Conservation (phyloP, 2,888 invertebrate genomes). For the Volucella zonaria region DNA sequence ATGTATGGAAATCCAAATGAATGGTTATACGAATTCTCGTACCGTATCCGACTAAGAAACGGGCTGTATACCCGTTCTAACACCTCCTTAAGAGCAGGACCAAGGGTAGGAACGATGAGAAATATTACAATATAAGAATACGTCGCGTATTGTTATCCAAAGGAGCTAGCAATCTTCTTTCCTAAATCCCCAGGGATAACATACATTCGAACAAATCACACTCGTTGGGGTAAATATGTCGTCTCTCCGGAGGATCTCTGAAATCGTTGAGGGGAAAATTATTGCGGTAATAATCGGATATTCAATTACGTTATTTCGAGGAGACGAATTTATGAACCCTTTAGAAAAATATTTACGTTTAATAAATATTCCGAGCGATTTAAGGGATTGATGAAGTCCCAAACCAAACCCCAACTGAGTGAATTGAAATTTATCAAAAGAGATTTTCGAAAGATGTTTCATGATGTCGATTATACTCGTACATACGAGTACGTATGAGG, state of each 20-base stretch:
- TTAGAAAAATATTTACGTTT: constrained; percentile 20
- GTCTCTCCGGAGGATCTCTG: constrained; percentile 34
- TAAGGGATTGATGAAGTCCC: background rate
- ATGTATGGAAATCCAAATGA: constrained; percentile 66
- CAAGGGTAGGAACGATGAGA: background rate
- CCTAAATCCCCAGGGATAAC: constrained; percentile 49
- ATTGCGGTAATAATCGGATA: constrained; percentile 52
- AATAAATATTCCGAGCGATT: constrained; percentile 1
- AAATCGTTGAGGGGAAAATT: constrained; percentile 42
- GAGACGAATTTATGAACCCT: constrained; percentile 26
- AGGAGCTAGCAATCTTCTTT: constrained; percentile 51
- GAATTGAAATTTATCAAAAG: too few relatives aligned
- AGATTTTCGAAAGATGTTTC: too few relatives aligned
- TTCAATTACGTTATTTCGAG: constrained; percentile 48
- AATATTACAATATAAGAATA: constrained; percentile 22
- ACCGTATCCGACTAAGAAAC: constrained; percentile 22
- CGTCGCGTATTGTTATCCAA: constrained; percentile 48
- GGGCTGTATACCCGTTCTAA: background rate
- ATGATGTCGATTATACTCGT: too few relatives aligned
- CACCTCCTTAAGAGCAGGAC: too few relatives aligned
- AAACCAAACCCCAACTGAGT: background rate
- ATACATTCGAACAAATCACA: constrained; percentile 63
- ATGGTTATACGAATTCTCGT: constrained; percentile 31
- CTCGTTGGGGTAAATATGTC: constrained; percentile 45
- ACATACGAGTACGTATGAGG: too few relatives aligned